Conservation (phyloP, 2,888 invertebrate species). For the Hecatera dysodea region DNA sequence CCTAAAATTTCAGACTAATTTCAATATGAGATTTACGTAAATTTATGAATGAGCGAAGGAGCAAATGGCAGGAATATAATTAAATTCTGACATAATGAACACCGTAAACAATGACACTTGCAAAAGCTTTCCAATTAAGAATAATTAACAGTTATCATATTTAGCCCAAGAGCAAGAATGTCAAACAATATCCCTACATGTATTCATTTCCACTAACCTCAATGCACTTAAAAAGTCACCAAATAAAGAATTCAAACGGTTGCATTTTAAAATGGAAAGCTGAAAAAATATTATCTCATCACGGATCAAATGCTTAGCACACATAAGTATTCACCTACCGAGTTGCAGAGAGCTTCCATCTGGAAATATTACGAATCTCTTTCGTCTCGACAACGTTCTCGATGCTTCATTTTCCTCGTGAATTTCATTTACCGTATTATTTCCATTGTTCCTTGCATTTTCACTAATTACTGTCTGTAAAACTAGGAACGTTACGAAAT, state of each 20-base stretch:
- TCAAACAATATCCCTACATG: neutral
- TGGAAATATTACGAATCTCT: constrained; percentile 91
- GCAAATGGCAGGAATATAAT: neutral
- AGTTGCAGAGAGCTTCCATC: constrained; percentile 92
- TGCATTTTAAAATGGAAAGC: constrained; percentile 7
- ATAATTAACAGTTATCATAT: constrained; percentile 43
- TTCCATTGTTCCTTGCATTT: constrained; percentile 68
- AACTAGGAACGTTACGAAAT: constrained; percentile 66
- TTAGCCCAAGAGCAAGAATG: constrained; percentile 17
- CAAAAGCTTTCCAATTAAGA: constrained; percentile 26
- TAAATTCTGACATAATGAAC: neutral
- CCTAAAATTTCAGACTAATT: neutral
- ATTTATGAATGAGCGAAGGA: neutral
- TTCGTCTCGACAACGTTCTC: constrained; percentile 87
- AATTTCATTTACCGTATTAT: constrained; percentile 70
- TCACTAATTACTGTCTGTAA: constrained; percentile 73
- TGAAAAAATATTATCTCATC: constrained; percentile 37
- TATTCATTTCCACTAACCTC: constrained; percentile 13
- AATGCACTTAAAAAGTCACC: neutral
- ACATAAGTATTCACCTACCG: constrained; percentile 81
- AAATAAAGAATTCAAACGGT: constrained; percentile 9
- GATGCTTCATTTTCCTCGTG: constrained; percentile 72
- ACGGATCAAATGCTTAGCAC: constrained; percentile 62
- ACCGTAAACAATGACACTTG: constrained; percentile 20
- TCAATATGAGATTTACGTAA: neutral